Base-by-base conservation (phyloP, 2,888 invertebrate species). In the Marasmarcha lunaedactyla region DNA sequence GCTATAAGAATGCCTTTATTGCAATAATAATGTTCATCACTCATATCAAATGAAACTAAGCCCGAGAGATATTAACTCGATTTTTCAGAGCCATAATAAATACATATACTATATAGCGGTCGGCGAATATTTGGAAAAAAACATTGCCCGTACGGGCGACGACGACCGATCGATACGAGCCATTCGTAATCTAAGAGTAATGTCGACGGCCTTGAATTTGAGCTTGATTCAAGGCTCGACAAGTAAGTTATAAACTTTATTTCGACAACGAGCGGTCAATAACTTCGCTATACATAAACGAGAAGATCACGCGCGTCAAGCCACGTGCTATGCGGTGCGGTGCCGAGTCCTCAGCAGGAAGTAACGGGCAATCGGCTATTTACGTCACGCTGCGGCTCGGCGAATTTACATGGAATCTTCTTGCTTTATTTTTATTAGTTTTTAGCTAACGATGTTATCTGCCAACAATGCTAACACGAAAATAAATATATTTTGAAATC, bases 171-270 rank as follows among this genome's bases (percentile, higher is more conserved):
- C 72, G 63, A 73, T 76, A 66, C 59, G 59, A 49, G 54, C 66
- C 59, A 58, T 65, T 61, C 63, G 68, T 72, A 67, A 68, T 67
- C 63, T 65, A 59, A 71, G 65, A 72, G 70, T 65, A 67, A 77
- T 67, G 76, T 70, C 60, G 72, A 64, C 63, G 66, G 66, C 77
- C 77, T 78, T 77, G 72, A 68, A 55, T 64, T 52, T 55, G 60
- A 67, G 54, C 59, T 55, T 20, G 20, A 20, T 20, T 62, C 59
- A 59, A 69, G 62, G 63, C 63, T 60, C 55, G 51, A 54, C 55
- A 60, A 57, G 50, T 57, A 54, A 54, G 52, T 55, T 30, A n/a
- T 4, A 30, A 30, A 7, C n/a, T 30, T 30, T 20, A 20, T 30
- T 30, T 30, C 30, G 11, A n/a, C 4, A 59, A 56, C 52, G 52